Evolutionary conservation across 2,113 vertebrate genomes (phyloP), one percentile per base, ranked within the genome.

Genomic region (Podarcis cretensis): DNA sequence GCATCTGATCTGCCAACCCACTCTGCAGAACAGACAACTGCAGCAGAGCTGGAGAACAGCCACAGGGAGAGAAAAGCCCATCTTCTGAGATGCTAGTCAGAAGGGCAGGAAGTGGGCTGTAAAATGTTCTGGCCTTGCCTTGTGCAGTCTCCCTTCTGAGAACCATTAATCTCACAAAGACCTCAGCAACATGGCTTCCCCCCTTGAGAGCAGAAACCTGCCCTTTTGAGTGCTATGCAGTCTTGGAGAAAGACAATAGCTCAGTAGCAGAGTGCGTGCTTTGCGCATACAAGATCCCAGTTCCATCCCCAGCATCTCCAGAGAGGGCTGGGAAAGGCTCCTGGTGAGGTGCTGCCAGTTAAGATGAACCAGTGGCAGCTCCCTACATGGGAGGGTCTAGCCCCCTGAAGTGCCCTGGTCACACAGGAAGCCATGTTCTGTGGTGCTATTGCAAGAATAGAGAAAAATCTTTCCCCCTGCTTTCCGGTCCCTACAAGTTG

Each of bases 121-220:
- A 12, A 37, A 37, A 8, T 5, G 14, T 6, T 40, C 43, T 32
- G 30, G 77, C 77, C 48, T 57, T 57, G 77, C 48, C 27, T n/a
- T 13, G 14, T 4, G 0, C 40, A 9, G 0, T 0, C 1, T n/a
- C 54, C 2, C 54, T 20, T 5, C 77, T 14, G 23, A 65, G 3
- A 81, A 81, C 1, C 6, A 12, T 68, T 8, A 32, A 1, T 21
- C 6, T 59, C 14, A 14, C 9, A 10, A 9, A 30, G 6, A 8
- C 68, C 2, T 35, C 2, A 14, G 27, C 3, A 37, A 66, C 14
- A 0, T 18, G 23, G 0, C 20, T n/a, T 16, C 6, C 79, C 30
- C 25, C 18, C n/a, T 2, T 7, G 63, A 35, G 40, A 6, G 43
- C 14, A 54, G 54, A 35, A 35, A 81, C 8, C 9, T 10, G 30